Evolutionary conservation across 2,888 invertebrate genomes (phyloP).

Genomic region (Tipula confusa): DNA sequence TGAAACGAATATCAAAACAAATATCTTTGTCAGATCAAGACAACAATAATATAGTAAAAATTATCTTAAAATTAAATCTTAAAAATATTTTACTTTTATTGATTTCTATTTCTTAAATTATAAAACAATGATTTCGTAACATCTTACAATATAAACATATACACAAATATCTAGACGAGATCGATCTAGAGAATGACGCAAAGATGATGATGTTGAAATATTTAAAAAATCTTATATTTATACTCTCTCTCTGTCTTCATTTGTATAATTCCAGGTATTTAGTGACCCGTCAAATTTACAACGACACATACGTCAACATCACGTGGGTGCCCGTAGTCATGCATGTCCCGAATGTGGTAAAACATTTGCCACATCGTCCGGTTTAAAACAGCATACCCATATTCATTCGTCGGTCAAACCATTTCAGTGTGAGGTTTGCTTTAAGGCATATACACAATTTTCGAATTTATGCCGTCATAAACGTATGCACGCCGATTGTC

Average conservation of each 20-base stretch:
- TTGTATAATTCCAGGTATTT: constrained; percentile 70
- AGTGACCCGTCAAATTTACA: constrained; percentile 95
- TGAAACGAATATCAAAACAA: constrained; percentile 20
- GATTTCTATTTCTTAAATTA: constrained; percentile 20
- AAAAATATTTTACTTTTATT: neutral
- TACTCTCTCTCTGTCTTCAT: constrained; percentile 43
- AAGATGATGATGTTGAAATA: neutral
- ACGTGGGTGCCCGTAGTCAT: constrained; percentile 94
- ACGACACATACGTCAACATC: constrained; percentile 91
- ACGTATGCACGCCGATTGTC: constrained; percentile 96
- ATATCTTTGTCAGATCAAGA: constrained; percentile 20
- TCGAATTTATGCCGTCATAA: constrained; percentile 99
- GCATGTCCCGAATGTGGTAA: constrained; percentile 98
- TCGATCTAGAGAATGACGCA: neutral
- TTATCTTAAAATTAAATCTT: constrained; percentile 20
- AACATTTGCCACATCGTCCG: constrained; percentile 95
- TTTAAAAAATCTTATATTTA: too few relatives aligned
- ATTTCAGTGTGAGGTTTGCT: constrained; percentile 94
- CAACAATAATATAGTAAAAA: constrained; percentile 7
- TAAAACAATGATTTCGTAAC: constrained; percentile 20
- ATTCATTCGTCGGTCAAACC: constrained; percentile 98
- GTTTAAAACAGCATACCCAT: constrained; percentile 98
- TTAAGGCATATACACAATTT: constrained; percentile 98
- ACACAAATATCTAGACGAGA: neutral
- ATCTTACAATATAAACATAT: neutral